Evolutionary conservation across 2,113 vertebrate genomes (phyloP), one percentile per base, ranked within the genome.

Genomic region (Urocynchramus pylzowi): DNA sequence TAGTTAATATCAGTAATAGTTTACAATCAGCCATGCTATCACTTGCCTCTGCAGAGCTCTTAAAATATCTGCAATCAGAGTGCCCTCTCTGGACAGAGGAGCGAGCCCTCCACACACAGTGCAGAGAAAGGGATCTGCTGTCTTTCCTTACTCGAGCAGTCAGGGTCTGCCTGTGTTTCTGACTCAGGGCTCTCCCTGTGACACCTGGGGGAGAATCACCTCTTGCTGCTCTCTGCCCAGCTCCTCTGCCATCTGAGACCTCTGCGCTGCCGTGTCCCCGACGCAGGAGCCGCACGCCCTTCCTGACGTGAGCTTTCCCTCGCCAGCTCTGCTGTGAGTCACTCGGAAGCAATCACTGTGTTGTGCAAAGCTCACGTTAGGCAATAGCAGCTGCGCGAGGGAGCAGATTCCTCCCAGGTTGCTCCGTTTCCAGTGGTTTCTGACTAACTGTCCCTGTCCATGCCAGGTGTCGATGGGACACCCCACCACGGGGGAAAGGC

Each of bases 61-160:
- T 73, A 49, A 71, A 84, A 86, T 90, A 87, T 10, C 79, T 94
- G 80, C 88, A 83, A 64, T 90, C 65, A 86, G 83, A 94, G 83
- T 96, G 92, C 93, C 93, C 94, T 93, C 96, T 93, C 90, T 96
- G 92, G 90, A 85, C 90, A 61, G 65, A 89, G 61, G 33, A 11
- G 18, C 7, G 57, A 93, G 68, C 21, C 82, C 44, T 93, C 13
- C 19, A 9, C 35, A n/a, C 1, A 3, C 7, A 3, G 0, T 10
- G 31, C 24, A 37, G 41, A 64, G 39, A 42, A 27, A 44, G 54
- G 42, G 33, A 41, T 44, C 65, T 82, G 45, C 63, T 27, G 61
- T 6, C 42, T 22, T 50, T 37, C 71, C 53, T 21, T 3, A 8
- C 50, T 53, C 8, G 52, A 27, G 4, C 26, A 52, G 15, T 1